phyloP scores from a whole-genome alignment of 2,888 invertebrate genomes.

The Macrophya alboannulata region DNA sequence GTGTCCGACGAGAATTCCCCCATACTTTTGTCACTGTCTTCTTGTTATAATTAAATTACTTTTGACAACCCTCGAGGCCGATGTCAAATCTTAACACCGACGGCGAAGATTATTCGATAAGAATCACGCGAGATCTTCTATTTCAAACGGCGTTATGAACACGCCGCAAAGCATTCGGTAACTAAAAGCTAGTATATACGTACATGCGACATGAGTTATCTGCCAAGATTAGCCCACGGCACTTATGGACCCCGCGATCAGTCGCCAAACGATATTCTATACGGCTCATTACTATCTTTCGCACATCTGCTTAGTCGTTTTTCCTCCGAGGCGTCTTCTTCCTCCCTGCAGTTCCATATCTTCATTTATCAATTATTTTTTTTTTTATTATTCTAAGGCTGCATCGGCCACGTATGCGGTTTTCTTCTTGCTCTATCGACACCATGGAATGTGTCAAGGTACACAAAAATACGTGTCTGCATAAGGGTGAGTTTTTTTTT shows the following conservation, averaged over 20 bases:
- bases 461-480: not conserved
- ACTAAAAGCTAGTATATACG: not conserved
- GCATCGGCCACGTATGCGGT: constrained; percentile 35
- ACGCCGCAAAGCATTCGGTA: not conserved
- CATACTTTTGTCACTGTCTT: not conserved
- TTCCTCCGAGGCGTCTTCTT: constrained; percentile 29
- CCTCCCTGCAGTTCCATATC: constrained; percentile 62
- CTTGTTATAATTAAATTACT: constrained; percentile 42
- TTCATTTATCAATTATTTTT: constrained; percentile 71
- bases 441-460: not conserved
- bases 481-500: not conserved
- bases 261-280: constrained; percentile 62
- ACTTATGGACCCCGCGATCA: constrained; percentile 57
- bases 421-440: not conserved
- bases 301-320: constrained; percentile 60
- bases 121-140: constrained; percentile 34
- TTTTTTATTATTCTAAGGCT: constrained; percentile 58
- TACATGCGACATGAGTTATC: constrained; percentile 60
- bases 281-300: constrained; percentile 60
- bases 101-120: constrained; percentile 42
- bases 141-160: not conserved
- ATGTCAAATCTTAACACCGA: constrained; percentile 25
- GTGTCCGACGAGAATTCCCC: not conserved
- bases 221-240: constrained; percentile 64
- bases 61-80: constrained; percentile 31